Conservation (phyloP, 2,113 vertebrate genomes). For the Lontra canadensis region DNA sequence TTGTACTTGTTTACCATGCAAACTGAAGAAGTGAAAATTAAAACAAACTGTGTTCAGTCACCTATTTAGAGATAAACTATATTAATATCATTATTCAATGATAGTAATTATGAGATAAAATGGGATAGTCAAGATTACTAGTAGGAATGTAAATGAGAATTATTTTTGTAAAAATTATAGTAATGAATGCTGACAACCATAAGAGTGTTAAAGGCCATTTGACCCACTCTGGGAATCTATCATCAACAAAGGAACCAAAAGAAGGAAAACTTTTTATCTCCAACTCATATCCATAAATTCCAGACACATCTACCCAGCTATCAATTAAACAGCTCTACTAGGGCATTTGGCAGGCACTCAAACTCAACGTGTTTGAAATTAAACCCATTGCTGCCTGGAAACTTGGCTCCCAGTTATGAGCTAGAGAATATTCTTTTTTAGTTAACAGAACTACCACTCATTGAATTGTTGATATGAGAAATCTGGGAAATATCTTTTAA, state of each 20-base stretch:
- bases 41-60: not conserved
- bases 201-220: not conserved
- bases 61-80: not conserved
- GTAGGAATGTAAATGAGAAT: not conserved
- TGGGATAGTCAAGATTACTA: not conserved
- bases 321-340: not conserved
- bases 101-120: not conserved
- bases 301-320: not conserved
- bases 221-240: not conserved
- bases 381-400: not conserved
- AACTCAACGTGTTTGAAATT: slow-evolving; percentile 26
- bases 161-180: not conserved
- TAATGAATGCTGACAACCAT: not conserved
- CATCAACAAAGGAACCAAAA: not conserved
- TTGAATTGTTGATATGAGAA: not conserved
- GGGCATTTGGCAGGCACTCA: not conserved
- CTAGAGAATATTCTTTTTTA: not conserved
- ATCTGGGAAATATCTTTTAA: not conserved
- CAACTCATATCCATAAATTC: not conserved
- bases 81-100: not conserved
- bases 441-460: not conserved
- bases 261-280: not conserved
- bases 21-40: not conserved
- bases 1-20: not conserved
- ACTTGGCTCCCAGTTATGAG: not conserved